Conservation (phyloP, 2,797 vertebrate species). For the Argya squamiceps region DNA sequence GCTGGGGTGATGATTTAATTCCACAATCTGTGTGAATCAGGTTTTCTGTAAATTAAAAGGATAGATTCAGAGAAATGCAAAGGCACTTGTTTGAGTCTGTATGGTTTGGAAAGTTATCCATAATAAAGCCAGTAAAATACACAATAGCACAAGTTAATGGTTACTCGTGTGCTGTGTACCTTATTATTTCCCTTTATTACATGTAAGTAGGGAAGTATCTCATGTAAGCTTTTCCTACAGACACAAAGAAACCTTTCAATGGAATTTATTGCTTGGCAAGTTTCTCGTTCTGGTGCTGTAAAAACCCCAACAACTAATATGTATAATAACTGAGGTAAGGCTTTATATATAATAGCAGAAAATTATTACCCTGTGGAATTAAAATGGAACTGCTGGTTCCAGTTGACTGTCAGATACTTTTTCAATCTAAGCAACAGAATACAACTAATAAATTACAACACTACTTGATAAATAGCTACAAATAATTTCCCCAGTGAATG, state of each 20-base stretch:
- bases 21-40: conserved; percentile 59
- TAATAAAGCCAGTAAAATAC: conserved; percentile 29
- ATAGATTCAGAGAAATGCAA: conserved; percentile 27
- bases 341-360: conserved; percentile 53
- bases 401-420: conserved; percentile 35
- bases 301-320: conserved; percentile 33
- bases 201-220: conserved; percentile 47
- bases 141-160: conserved; percentile 45
- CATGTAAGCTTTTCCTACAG: conserved; percentile 57
- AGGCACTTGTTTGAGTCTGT: not conserved
- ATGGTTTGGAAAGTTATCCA: conserved; percentile 11
- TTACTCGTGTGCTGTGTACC: conserved; percentile 24
- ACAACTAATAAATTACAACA: conserved; percentile 49
- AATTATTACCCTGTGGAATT: conserved; percentile 54
- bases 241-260: conserved; percentile 61
- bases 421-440: conserved; percentile 43
- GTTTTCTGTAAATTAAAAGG: conserved; percentile 63
- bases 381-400: conserved; percentile 49
- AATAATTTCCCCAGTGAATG: conserved; percentile 38
- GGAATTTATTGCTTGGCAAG: conserved; percentile 57
- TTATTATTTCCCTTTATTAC: conserved; percentile 51
- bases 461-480: conserved; percentile 31
- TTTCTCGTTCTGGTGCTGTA: conserved; percentile 40
- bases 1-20: conserved; percentile 60
- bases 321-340: conserved; percentile 28